Base-by-base conservation (phyloP, 2,888 invertebrate genomes). In the Sicus ferrugineus region DNA sequence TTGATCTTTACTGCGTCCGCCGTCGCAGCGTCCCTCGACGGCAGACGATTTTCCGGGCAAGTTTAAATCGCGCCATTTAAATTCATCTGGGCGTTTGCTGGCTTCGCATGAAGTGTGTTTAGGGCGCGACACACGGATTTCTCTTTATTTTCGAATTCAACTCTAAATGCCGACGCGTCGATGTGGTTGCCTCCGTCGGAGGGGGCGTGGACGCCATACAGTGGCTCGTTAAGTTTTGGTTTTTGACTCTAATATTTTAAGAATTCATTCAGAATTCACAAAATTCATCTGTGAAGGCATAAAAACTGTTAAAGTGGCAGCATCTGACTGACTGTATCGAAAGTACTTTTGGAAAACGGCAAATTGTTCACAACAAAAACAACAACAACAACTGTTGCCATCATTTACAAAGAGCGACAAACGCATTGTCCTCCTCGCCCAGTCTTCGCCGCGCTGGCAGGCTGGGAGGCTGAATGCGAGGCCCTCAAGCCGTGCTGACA, bases 331-430 rank as follows among this genome's bases (percentile, higher is more conserved):
- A n/a, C n/a, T n/a, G n/a, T n/a, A n/a, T n/a, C n/a, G n/a, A n/a
- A n/a, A n/a, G n/a, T n/a, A n/a, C n/a, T n/a, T n/a, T n/a, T n/a
- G n/a, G n/a, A n/a, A n/a, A n/a, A n/a, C n/a, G n/a, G n/a, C n/a
- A n/a, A n/a, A n/a, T n/a, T n/a, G n/a, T n/a, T 7, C 19, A 66
- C 38, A 52, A 61, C 38, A 34, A 54, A 30, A 46, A 46, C 23
- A 14, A 46, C 66, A 26, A 26, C 58, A 67, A 58, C 66, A 56
- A 58, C 52, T 58, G 16, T 67, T 56, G 38, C 58, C 46, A 46
- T 67, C 56, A 67, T 58, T 46, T 58, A 42, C 46, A 67, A 58
- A 28, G 42, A 21, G 31, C 21, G 50, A 64, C 19, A 64, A 34
- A 30, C n/a, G n/a, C n/a, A n/a, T n/a, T n/a, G n/a, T n/a, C n/a